A percentile compares a stretch with the other conserved stretches of the same genome.
These are phyloP conservation scores for Dicyrtomina minuta DNA, from an alignment of 2,888 invertebrate species.

Conservation along the genomic window DNA sequence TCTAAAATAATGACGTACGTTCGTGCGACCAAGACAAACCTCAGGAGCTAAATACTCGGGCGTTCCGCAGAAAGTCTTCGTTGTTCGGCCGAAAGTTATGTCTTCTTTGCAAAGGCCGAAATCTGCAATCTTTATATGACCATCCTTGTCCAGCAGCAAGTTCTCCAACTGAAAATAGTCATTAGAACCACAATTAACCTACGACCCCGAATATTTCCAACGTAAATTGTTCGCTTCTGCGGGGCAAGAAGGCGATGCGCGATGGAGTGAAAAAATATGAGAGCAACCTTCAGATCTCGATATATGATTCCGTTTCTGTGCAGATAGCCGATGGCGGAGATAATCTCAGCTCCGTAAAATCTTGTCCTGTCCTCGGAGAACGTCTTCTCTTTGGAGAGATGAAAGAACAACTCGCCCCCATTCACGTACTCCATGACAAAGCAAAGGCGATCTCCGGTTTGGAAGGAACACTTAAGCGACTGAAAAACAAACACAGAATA, in stretches of 20 bases:
- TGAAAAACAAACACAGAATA: too few species aligned
- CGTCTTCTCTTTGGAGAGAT: constrained; percentile 85
- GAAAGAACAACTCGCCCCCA: constrained; percentile 98
- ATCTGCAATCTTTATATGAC: constrained; percentile 99
- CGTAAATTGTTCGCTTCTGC: constrained; percentile 27
- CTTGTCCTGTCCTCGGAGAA: constrained; percentile 93
- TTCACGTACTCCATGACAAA: constrained; percentile 99
- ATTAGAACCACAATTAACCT: background rate
- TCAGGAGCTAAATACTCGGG: constrained; percentile 95
- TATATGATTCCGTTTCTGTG: constrained; percentile 95
- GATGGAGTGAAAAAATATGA: too few species aligned
- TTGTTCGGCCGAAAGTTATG: constrained; percentile 92
- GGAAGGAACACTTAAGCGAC: constrained; percentile 98
- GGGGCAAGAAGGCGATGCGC: too few species aligned
- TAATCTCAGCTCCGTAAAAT: constrained; percentile 99
- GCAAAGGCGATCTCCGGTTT: constrained; percentile 95
- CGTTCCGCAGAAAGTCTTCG: constrained; percentile 96
- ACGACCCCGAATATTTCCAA: too few species aligned
- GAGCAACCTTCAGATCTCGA: constrained; percentile 93
- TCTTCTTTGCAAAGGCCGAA: constrained; percentile 99
- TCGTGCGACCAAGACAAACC: too few species aligned
- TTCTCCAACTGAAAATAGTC: constrained; percentile 78
- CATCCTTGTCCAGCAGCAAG: constrained; percentile 94
- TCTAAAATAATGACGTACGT: too few species aligned
- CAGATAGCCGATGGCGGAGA: constrained; percentile 89